Evolutionary conservation across 2,888 invertebrate species (phyloP), one percentile per base, ranked within the genome.

Genomic region (Latrodectus hesperus): DNA sequence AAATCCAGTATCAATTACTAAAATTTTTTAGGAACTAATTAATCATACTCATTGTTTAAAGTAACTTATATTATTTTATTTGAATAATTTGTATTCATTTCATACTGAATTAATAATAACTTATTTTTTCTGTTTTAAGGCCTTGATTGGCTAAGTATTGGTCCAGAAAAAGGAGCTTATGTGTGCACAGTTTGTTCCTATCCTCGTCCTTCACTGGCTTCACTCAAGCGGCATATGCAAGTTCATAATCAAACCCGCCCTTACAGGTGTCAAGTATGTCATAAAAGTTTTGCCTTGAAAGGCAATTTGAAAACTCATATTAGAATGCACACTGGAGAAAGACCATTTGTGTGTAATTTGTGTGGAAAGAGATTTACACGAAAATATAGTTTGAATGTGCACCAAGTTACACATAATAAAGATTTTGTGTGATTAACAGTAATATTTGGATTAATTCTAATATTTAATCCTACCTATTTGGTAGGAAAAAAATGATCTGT

Each of bases 351-450:
- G 49, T 80, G 80, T n/a, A 64, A 49, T 8, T n/a, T 72, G 51
- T 80, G 80, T 22, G 71, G 71, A 26, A 80, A 80, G 14, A 72
- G 64, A 17, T 80, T 80, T 51, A 80, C 80, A 38, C 60, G 80
- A 22, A 80, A 80, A 22, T 80, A 80, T 51, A 80, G 80, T 65
- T 60, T 80, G 80, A 80, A 80, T 72, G 71, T 80, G 55, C 80
- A 80, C 22, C 72, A 64, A 64, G 49, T 80, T 72, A 80, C 71
- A n/a, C 80, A 80, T n/a, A 78, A 49, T n/a, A 70, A 53, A 70
- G 78, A 78, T 55, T 55, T 11, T 10, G 60, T 60, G n/a, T 60
- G 38, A 38, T 38, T 38, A 38, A 38, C 38, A 38, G 38, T 38
- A 38, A 38, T 38, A 38, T 38, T 38, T 6, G 38, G 38, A 6